Evolutionary conservation across 2,888 invertebrate genomes (phyloP).

Genomic region (Pinctada fucata): DNA sequence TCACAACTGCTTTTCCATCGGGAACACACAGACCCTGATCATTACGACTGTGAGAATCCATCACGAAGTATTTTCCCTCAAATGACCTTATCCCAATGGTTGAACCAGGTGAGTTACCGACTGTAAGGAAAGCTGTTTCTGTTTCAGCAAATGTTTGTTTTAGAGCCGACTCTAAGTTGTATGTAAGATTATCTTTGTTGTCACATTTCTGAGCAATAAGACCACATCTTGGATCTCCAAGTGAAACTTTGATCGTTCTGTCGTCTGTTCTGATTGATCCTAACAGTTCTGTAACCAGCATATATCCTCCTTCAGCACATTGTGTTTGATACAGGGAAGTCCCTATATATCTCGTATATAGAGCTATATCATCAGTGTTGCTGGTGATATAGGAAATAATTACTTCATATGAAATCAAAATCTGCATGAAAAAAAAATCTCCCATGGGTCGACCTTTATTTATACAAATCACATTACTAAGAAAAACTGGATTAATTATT

Average conservation of each 20-base stretch:
- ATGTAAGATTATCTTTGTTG: not conserved
- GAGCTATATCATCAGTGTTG: no score
- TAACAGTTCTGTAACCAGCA: constrained; percentile 6
- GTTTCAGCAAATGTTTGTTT: constrained; percentile 7
- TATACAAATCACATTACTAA: no score
- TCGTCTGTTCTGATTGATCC: not conserved
- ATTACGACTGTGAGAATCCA: constrained; percentile 40
- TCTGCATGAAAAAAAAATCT: no score
- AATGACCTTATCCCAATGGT: constrained; percentile 28
- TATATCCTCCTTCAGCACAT: constrained; percentile 16
- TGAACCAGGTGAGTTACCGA: constrained; percentile 30
- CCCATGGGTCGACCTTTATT: no score
- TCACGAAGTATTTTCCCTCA: constrained; percentile 16
- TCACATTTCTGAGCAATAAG: not conserved
- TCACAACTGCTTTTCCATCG: constrained; percentile 35
- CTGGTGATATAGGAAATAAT: no score
- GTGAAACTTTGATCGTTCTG: not conserved
- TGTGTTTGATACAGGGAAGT: constrained; percentile 5
- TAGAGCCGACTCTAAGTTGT: not conserved
- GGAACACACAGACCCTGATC: constrained; percentile 31
- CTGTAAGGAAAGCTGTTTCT: constrained; percentile 18
- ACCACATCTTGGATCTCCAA: constrained; percentile 1
- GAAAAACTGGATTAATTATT: no score
- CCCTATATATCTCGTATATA: not conserved
- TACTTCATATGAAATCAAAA: no score